phyloP scores from a whole-genome alignment of 2,113 vertebrate genomes.

The Archocentrus centrarchus region DNA sequence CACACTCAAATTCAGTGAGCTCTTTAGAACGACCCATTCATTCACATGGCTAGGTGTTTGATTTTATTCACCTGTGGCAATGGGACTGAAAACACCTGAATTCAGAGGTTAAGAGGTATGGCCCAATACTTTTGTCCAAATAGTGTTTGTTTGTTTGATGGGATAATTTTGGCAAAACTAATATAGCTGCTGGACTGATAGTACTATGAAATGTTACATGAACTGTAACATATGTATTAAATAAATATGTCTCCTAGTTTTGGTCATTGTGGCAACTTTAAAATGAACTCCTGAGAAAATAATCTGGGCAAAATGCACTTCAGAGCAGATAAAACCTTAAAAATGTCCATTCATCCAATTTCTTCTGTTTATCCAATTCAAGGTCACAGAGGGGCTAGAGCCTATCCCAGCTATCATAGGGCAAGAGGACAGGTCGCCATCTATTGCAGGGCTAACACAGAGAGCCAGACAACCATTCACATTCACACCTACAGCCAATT shows the following conservation, averaged over 20 bases:
- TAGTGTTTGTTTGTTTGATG: not conserved
- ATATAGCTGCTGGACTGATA: not conserved
- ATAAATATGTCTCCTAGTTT: not conserved
- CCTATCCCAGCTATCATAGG: not conserved
- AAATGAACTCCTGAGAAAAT: not conserved
- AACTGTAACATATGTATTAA: not conserved
- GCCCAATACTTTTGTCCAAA: not conserved
- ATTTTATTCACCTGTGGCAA: not conserved
- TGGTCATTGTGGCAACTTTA: not conserved
- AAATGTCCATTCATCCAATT: not conserved
- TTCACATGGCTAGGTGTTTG: not conserved
- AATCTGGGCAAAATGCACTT: not conserved
- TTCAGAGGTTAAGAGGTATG: not conserved
- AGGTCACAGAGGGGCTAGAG: not conserved
- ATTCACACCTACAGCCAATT: not conserved
- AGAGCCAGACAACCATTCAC: not conserved
- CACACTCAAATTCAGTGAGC: not conserved
- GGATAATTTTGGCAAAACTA: not conserved
- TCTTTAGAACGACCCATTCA: not conserved
- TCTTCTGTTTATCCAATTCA: not conserved
- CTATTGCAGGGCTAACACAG: no score
- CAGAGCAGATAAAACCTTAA: not conserved
- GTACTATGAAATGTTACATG: not conserved
- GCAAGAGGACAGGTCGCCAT: no score
- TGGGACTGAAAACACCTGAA: not conserved